Percentiles rank a stretch among this genome's conserved stretches.
Evolutionary conservation across 1,140 invertebrate genomes (phyloP).

Genomic region (Carposina sasakii): DNA sequence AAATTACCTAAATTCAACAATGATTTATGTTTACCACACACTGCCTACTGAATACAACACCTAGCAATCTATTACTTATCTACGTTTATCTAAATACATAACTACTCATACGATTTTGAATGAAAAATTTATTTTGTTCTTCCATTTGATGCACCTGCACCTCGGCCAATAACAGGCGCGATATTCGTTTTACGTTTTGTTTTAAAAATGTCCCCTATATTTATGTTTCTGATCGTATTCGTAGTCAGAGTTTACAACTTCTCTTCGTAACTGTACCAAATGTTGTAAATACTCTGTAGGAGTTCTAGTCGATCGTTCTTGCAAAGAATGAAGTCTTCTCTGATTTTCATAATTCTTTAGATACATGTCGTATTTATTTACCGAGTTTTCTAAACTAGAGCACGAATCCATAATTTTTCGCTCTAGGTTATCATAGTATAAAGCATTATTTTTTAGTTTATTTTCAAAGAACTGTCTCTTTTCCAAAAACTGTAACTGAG

Average conservation of each 20-base stretch:
- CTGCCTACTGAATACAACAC: no score
- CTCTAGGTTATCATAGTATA: slow-evolving; percentile 36
- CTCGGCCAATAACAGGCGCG: no score
- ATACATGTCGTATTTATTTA: slow-evolving; percentile 44
- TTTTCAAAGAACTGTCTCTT: slow-evolving; percentile 24
- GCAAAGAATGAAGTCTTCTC: slow-evolving; percentile 6
- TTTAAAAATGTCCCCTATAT: no score
- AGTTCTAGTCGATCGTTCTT: slow-evolving; percentile 19
- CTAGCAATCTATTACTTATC: no score
- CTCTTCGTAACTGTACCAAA: slow-evolving; percentile 48
- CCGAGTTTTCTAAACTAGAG: slow-evolving; percentile 36
- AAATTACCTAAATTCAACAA: no score
- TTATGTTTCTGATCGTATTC: no score
- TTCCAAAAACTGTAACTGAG: slow-evolving; percentile 17
- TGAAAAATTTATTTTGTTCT: no score
- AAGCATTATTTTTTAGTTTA: slow-evolving; percentile 4
- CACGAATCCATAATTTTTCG: slow-evolving; percentile 43
- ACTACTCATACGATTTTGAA: no score
- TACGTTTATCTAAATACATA: no score
- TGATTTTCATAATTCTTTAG: slow-evolving; percentile 24
- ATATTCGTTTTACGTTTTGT: no score
- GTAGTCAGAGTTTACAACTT: slow-evolving; percentile 34
- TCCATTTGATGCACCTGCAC: no score
- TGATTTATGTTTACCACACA: no score
- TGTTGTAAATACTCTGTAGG: slow-evolving; percentile 58